Evolutionary conservation across 1,140 invertebrate genomes (phyloP), one percentile per base, ranked within the genome.

Genomic region (Battus philenor): DNA sequence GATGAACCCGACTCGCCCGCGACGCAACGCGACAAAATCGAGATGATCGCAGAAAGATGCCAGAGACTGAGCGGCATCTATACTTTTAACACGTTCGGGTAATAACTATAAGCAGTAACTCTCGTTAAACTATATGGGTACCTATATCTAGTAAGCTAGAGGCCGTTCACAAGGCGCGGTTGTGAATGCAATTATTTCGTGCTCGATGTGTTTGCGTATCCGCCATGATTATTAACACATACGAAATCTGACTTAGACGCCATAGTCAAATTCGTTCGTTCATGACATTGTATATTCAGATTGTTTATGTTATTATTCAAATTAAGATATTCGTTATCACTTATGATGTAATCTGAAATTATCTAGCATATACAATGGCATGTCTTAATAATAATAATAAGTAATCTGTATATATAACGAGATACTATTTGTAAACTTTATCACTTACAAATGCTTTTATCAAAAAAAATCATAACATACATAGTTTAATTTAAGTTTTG

Each of bases 131-230:
- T 68, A 60, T 54, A 50, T 61, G 63, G 44, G 52, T 68, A 63
- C 50, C 32, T 59, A 53, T 61, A 61, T 47, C 50, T 60, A 66
- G 58, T 57, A 50, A 63, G 50, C 48, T 49, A 59, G 57, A 66
- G 64, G 59, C 64, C 59, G 67, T 61, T 73, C 53, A 62, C 66
- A 68, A 81, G 75, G 75, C 77, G 73, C 71, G 75, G 65, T 72
- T 70, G 64, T 63, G 60, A 80, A 76, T 77, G 73, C 78, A 81
- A 79, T 81, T 73, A 82, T 77, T 80, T 76, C 67, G 75, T 75
- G 69, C 66, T 70, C 62, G 57, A 66, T 65, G 59, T 64, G 62
- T 59, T 56, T 65, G 54, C 55, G 51, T 68, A 64, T 70, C 69
- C 73, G 73, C 72, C 66, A 72, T 75, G 62, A 74, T 68, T 53